A percentile compares a stretch with the other conserved stretches of the same genome.
Conservation (phyloP, 2,888 invertebrate species). For the Sisyra terminalis region DNA sequence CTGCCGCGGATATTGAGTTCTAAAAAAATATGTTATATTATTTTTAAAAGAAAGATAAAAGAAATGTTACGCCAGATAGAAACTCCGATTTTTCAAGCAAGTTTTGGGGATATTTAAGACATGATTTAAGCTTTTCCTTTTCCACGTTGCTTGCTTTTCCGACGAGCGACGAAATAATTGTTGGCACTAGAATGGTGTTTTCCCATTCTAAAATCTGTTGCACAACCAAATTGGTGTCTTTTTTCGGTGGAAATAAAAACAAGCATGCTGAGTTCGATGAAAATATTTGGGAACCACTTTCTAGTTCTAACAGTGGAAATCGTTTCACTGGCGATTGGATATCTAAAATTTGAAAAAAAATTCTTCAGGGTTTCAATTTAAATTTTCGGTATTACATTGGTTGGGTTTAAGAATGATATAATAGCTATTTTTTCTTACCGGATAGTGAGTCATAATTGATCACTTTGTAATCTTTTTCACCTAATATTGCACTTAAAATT, state of each 20-base stretch:
- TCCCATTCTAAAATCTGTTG: conserved; percentile 50
- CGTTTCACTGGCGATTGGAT: conserved; percentile 35
- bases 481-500: conserved; percentile 48
- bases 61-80: conserved; percentile 38
- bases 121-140: conserved; percentile 33
- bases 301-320: conserved; percentile 47
- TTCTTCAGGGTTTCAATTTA: too few species aligned
- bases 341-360: conserved; percentile 22
- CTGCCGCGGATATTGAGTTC: conserved; percentile 23
- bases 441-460: conserved; percentile 30
- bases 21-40: conserved; percentile 26
- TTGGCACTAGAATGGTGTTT: conserved; percentile 38
- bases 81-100: conserved; percentile 33
- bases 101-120: conserved; percentile 39
- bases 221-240: conserved; percentile 22
- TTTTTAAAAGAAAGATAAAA: conserved; percentile 12
- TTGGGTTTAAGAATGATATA: conserved; percentile 4
- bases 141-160: conserved; percentile 32
- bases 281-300: conserved; percentile 44
- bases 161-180: conserved; percentile 32
- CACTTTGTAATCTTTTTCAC: conserved; percentile 37
- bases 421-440: too few species aligned
- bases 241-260: conserved; percentile 38
- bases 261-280: conserved; percentile 54
- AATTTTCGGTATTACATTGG: too few species aligned